Base-by-base conservation (phyloP, 1,140 invertebrate species). In the Linepithema humile region DNA sequence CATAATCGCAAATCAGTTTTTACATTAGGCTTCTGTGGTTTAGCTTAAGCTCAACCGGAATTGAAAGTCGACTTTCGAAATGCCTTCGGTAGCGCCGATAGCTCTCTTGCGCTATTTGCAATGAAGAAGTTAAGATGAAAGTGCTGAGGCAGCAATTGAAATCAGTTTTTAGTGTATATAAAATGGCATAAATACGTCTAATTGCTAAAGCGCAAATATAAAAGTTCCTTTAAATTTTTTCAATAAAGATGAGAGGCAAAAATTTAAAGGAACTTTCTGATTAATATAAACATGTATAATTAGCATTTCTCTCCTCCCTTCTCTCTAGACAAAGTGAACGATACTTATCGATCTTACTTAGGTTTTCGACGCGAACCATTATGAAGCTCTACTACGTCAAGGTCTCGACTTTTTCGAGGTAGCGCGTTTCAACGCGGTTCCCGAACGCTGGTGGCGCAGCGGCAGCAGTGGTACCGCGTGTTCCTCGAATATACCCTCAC, bases 331-430 rank as follows among this genome's bases (percentile, higher is more conserved):
- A n/a, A n/a, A n/a, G n/a, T n/a, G n/a, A n/a, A n/a, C n/a, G n/a
- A n/a, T n/a, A 53, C 45, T 74, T 7, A 38, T 62, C 3, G 0
- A 32, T 7, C 3, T 17, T 32, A 4, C 20, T 62, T n/a, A 95
- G 94, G 91, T 95, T 2, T 82, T 93, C 1, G 94, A 95, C 20
- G 87, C 92, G 0, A 85, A 78, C 15, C 92, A 95, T n/a, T 95
- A 94, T 82, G 94, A 95, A 69, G 84, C 90, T 0, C 69, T 95
- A 0, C 78, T 95, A 3, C 90, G 93, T 43, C 92, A 94, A 59
- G 95, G 95, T 7, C 72, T 95, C 4, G 92, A 95, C 59, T 95
- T 95, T 53, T 95, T 95, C 38, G 94, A 93, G 0, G 94, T 91
- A 0, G 93, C 92, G 0, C 92, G 94, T 7, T 95, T 95, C 64